Conservation (phyloP, 2,113 vertebrate species). For the Notechis scutatus region DNA sequence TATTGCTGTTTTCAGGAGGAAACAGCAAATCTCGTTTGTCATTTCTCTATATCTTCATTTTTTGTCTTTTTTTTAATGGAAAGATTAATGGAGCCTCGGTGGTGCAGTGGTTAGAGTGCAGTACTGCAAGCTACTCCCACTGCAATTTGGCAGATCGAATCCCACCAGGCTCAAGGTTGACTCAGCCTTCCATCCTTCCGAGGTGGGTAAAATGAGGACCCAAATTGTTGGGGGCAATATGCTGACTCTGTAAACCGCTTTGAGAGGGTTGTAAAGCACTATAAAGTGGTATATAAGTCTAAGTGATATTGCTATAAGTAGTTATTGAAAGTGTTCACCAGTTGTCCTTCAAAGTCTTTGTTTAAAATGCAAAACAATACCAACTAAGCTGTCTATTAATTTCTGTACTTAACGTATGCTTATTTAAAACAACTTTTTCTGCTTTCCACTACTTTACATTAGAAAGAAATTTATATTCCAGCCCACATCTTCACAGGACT, state of each 20-base stretch:
- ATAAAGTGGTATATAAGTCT: too few species aligned
- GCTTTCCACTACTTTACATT: background rate
- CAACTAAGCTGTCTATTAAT: background rate
- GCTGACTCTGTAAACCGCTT: too few species aligned
- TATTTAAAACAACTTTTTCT: background rate
- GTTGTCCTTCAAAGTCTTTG: background rate
- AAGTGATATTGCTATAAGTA: background rate
- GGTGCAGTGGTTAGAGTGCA: too few species aligned
- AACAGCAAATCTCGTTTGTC: background rate
- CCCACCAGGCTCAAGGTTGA: too few species aligned
- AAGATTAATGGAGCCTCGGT: background rate
- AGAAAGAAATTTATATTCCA: background rate
- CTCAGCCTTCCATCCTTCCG: too few species aligned
- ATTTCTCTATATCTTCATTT: background rate
- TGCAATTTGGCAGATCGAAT: too few species aligned
- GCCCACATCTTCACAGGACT: background rate
- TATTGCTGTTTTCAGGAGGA: background rate
- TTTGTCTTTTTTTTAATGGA: background rate
- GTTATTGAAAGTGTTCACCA: background rate
- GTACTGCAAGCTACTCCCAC: too few species aligned
- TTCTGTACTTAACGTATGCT: background rate
- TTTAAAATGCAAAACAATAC: background rate
- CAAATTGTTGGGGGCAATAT: too few species aligned
- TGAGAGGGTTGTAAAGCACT: too few species aligned
- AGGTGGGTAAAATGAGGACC: too few species aligned